Evolutionary conservation across 1,140 invertebrate genomes (phyloP).

Genomic region (Bombus sibiricus): DNA sequence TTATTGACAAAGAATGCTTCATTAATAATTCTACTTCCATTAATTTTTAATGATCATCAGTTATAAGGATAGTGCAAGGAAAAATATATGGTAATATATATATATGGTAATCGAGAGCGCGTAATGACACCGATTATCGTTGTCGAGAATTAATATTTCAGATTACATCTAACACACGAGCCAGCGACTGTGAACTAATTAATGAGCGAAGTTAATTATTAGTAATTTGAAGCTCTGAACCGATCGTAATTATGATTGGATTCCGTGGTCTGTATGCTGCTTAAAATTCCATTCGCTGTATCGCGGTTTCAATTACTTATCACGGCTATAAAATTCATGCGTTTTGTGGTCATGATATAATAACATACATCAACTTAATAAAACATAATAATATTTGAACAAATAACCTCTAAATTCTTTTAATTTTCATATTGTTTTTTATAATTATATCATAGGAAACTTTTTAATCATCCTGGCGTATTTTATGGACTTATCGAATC

Average conservation of each 20-base stretch:
- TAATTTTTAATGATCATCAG: background rate
- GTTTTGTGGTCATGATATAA: background rate
- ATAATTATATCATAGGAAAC: too few relatives aligned
- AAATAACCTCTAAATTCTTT: background rate
- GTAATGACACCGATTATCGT: conserved; percentile 11
- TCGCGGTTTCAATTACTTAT: background rate
- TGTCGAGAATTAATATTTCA: conserved; percentile 14
- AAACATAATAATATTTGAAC: background rate
- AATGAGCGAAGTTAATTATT: conserved; percentile 23
- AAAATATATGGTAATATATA: background rate
- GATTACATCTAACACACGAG: background rate
- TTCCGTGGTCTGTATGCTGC: background rate
- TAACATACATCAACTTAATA: too few relatives aligned
- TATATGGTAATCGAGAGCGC: background rate
- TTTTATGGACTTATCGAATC: background rate
- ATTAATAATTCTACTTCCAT: too few relatives aligned
- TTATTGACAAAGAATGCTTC: too few relatives aligned
- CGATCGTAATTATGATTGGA: conserved; percentile 20
- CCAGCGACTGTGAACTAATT: background rate
- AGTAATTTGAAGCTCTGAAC: background rate
- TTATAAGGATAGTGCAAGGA: background rate
- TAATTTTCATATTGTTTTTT: background rate
- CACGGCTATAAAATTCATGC: background rate
- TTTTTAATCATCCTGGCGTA: background rate
- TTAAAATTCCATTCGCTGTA: conserved; percentile 15